Conservation (phyloP, 2,797 vertebrate species). For the Eulemur rubriventer region DNA sequence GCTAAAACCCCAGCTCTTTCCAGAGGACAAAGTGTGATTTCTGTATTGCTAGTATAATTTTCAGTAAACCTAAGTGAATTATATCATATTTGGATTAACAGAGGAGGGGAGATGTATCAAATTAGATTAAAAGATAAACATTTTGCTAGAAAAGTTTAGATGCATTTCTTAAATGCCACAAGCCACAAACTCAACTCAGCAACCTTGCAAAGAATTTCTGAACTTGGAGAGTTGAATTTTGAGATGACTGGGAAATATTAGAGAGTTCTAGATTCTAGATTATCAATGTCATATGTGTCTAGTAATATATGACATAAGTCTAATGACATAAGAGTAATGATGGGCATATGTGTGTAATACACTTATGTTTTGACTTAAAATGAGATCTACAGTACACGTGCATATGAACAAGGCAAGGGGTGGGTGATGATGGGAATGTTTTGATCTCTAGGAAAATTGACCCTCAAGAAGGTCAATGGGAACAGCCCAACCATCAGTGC, state of each 20-base stretch:
- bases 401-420: not conserved
- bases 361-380: not conserved
- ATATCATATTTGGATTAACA: slow-evolving; percentile 29
- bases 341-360: not conserved
- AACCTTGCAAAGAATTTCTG: slow-evolving; percentile 17
- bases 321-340: not conserved
- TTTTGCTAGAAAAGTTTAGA: slow-evolving; percentile 28
- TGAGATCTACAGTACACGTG: not conserved
- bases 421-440: not conserved
- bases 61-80: slow-evolving; percentile 50
- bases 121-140: slow-evolving; percentile 25
- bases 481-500: not conserved
- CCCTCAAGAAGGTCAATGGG: not conserved
- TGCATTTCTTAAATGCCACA: not conserved
- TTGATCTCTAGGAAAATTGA: not conserved
- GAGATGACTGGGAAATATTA: not conserved
- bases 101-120: not conserved
- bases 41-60: slow-evolving; percentile 36
- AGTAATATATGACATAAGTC: too few relatives aligned
- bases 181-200: not conserved
- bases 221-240: not conserved
- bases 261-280: not conserved
- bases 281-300: not conserved
- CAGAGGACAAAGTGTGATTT: slow-evolving; percentile 56
- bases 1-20: slow-evolving; percentile 50